phyloP scores from a whole-genome alignment of 92 coral and sea anemone genomes.

The Epizoanthus stellaris region DNA sequence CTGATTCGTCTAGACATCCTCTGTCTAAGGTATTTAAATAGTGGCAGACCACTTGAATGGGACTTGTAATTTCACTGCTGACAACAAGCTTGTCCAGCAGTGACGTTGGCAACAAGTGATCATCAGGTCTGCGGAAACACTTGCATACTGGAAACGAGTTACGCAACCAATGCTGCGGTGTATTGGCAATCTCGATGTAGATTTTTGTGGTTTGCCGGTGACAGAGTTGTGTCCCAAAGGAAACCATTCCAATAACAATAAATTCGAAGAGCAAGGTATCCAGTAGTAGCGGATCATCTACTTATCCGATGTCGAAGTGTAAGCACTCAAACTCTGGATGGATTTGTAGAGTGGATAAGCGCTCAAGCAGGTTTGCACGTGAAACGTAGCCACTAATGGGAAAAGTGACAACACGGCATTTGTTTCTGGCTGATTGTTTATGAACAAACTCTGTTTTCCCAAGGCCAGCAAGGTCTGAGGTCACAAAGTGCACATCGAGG shows the following conservation, averaged over 20 bases:
- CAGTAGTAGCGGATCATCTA: conserved; percentile 28
- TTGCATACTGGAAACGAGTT: conserved; percentile 32
- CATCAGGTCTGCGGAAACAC: conserved; percentile 10
- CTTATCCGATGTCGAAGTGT: conserved; percentile 47
- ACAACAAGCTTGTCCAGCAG: conserved; percentile 22
- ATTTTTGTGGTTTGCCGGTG: conserved; percentile 32
- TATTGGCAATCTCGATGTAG: conserved; percentile 53
- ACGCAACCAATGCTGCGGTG: conserved; percentile 32
- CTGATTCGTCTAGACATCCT: conserved; percentile 6
- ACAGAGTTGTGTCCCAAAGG: conserved; percentile 29
- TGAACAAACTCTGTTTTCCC: conserved; percentile 48
- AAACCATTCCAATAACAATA: conserved; percentile 43
- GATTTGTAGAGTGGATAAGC: conserved; percentile 30
- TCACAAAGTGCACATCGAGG: conserved; percentile 32
- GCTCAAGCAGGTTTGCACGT: conserved; percentile 14
- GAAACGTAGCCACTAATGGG: conserved; percentile 40
- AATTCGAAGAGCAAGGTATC: conserved; percentile 41
- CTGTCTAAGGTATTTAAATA: conserved; percentile 15
- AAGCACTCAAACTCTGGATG: conserved; percentile 30
- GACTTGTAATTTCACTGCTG: conserved; percentile 27
- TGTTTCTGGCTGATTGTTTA: conserved; percentile 3
- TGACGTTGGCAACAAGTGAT: conserved; percentile 6
- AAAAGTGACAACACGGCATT: conserved; percentile 11
- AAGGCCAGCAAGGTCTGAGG: conserved; percentile 46
- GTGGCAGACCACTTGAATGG: conserved; percentile 15